Evolutionary conservation across 2,797 vertebrate species (phyloP).

Genomic region (Cryptoprocta ferox): DNA sequence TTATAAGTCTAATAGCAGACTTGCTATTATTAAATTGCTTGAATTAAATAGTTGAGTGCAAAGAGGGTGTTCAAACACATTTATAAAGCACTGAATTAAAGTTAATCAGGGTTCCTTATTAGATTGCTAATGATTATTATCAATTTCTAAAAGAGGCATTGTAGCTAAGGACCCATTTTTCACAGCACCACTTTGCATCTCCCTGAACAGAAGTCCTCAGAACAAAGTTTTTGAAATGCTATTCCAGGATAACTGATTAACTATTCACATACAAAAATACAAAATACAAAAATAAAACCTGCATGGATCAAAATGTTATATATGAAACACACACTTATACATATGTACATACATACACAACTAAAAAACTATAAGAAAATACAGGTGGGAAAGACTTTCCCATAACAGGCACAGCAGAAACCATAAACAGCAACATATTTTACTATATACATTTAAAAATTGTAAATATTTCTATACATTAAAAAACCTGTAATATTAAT

Average conservation of each 20-base stretch:
- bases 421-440: background rate
- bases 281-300: slow-evolving; percentile 2
- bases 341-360: background rate
- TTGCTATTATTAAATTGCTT: background rate
- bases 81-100: background rate
- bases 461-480: background rate
- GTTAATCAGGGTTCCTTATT: background rate
- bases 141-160: slow-evolving; percentile 15
- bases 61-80: background rate
- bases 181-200: background rate
- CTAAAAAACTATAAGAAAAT: background rate
- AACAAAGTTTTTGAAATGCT: slow-evolving; percentile 13
- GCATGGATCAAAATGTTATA: background rate
- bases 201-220: background rate
- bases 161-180: background rate
- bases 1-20: slow-evolving; percentile 6
- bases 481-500: background rate
- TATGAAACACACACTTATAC: background rate
- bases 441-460: background rate
- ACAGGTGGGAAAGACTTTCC: background rate
- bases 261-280: background rate
- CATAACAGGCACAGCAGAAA: background rate
- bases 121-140: background rate
- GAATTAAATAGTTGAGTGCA: background rate
- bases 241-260: background rate